These are phyloP conservation scores for Phymanthus crucifer DNA, from an alignment of 92 coral and sea anemone species.

Conservation along the genomic window DNA sequence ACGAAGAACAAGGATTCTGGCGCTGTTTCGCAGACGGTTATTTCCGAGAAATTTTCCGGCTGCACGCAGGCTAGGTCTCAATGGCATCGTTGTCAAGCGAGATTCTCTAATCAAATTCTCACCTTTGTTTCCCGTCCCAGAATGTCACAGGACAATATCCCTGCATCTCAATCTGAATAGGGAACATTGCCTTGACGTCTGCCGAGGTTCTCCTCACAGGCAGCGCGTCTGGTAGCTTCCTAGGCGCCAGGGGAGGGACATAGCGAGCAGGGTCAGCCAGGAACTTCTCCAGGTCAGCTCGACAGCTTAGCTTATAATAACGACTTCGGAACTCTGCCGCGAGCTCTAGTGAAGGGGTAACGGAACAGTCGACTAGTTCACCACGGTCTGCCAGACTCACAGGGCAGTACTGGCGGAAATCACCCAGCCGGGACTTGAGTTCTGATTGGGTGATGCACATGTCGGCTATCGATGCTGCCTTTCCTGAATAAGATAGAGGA, in stretches of 20 bases:
- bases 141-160: conserved; percentile 97
- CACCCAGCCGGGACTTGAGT: conserved; percentile 81
- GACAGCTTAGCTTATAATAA: conserved; percentile 87
- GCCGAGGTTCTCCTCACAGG: conserved; percentile 80
- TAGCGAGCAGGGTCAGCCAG: conserved; percentile 81
- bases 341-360: conserved; percentile 73
- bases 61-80: too few relatives aligned
- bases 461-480: conserved; percentile 91
- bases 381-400: conserved; percentile 96
- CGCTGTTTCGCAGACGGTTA: too few relatives aligned
- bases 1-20: background rate
- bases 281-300: conserved; percentile 81
- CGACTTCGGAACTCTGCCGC: conserved; percentile 98
- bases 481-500: conserved; percentile 49
- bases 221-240: conserved; percentile 77
- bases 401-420: conserved; percentile 92
- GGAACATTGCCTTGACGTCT: conserved; percentile 89
- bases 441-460: conserved; percentile 95
- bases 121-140: conserved; percentile 95
- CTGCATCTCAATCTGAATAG: conserved; percentile 84
- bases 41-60: too few relatives aligned
- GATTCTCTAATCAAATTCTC: background rate
- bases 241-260: conserved; percentile 93
- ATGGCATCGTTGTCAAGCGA: background rate
- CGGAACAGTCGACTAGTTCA: conserved; percentile 92